Conservation (phyloP, 1,140 invertebrate genomes). For the Drosophila ercepeae region DNA sequence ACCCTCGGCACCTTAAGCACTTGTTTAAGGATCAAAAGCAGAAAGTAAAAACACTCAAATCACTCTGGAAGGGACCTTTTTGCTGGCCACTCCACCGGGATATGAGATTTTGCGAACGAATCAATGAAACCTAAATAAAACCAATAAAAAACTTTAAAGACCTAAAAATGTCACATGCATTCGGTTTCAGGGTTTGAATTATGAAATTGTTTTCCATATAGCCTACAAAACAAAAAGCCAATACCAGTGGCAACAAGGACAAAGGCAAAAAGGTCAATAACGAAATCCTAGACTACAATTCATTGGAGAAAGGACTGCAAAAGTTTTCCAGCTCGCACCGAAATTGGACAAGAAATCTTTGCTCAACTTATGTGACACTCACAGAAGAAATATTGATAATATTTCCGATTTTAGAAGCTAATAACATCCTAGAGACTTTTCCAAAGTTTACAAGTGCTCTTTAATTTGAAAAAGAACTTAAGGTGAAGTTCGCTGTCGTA, state of each 20-base stretch:
- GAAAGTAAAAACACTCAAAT: conserved; percentile 9
- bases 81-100: conserved; percentile 47
- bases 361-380: conserved; percentile 12
- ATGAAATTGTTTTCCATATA: conserved; percentile 60
- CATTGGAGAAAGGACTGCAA: conserved; percentile 39
- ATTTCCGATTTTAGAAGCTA: not conserved
- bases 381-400: not conserved
- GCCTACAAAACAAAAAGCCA: conserved; percentile 11
- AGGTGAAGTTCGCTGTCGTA: not conserved
- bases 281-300: conserved; percentile 55
- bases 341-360: conserved; percentile 35
- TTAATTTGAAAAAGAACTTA: conserved; percentile 6
- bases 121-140: conserved; percentile 56
- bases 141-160: conserved; percentile 78
- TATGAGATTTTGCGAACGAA: conserved; percentile 43
- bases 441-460: conserved; percentile 1
- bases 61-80: conserved; percentile 50
- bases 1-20: conserved; percentile 12
- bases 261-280: conserved; percentile 27
- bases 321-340: conserved; percentile 24
- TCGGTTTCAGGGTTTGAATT: conserved; percentile 64
- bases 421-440: conserved; percentile 1
- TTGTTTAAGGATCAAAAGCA: conserved; percentile 68
- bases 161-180: conserved; percentile 78
- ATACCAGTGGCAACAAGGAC: not conserved